A percentile compares a stretch with the other conserved stretches of the same genome.
These are phyloP conservation scores for Nomada flava DNA, from an alignment of 2,888 invertebrate species.

Conservation along the genomic window DNA sequence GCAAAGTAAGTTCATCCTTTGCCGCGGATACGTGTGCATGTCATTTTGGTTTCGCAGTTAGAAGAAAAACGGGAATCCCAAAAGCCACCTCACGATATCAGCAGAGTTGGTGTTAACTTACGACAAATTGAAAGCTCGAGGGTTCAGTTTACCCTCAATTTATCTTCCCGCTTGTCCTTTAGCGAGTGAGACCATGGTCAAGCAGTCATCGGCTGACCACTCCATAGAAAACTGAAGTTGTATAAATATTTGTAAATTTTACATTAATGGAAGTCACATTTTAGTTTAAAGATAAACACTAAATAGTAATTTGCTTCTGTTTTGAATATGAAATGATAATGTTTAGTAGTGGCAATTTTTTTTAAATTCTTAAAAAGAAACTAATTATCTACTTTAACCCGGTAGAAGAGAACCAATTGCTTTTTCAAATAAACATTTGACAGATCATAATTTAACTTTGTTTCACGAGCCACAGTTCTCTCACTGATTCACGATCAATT, in stretches of 20 bases:
- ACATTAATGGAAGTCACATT: neutral
- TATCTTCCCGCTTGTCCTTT: slow-evolving; percentile 63
- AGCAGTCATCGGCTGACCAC: slow-evolving; percentile 38
- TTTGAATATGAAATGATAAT: too few relatives aligned
- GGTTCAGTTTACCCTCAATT: slow-evolving; percentile 66
- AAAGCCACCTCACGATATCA: slow-evolving; percentile 44
- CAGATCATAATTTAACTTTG: too few relatives aligned
- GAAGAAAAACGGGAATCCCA: slow-evolving; percentile 61
- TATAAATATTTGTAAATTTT: neutral
- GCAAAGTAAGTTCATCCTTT: slow-evolving; percentile 18
- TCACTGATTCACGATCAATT: neutral
- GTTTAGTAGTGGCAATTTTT: too few relatives aligned
- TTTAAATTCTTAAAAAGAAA: too few relatives aligned
- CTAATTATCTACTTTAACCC: too few relatives aligned
- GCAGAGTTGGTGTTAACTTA: slow-evolving; percentile 70
- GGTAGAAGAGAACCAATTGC: too few relatives aligned
- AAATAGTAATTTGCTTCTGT: too few relatives aligned
- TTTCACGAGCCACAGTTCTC: too few relatives aligned
- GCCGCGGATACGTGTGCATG: slow-evolving; percentile 15
- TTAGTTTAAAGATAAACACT: too few relatives aligned
- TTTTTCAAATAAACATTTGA: too few relatives aligned
- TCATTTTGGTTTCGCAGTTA: slow-evolving; percentile 6
- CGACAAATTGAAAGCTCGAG: slow-evolving; percentile 73
- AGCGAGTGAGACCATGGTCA: slow-evolving; percentile 27
- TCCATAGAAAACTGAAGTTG: slow-evolving; percentile 17